phyloP scores from a whole-genome alignment of 2,888 invertebrate species.

The Anthrax anthrax region DNA sequence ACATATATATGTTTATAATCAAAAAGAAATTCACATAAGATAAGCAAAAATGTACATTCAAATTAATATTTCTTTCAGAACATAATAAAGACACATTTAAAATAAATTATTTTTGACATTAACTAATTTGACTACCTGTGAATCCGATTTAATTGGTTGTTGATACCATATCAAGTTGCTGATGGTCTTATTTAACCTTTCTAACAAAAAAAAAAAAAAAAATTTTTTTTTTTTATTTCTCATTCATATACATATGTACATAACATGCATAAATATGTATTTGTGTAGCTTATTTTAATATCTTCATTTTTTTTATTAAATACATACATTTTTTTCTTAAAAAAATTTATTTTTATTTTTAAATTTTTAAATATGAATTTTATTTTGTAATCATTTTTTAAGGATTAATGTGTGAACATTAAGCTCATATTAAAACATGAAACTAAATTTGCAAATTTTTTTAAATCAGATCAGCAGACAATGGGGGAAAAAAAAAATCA shows the following conservation, averaged over 20 bases:
- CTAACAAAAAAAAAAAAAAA: not conserved
- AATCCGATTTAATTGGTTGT: constrained; percentile 3
- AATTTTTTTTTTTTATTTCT: not conserved
- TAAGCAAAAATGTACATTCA: too few species aligned
- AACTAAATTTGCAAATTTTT: not conserved
- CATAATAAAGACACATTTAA: constrained; percentile 9
- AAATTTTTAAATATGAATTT: too few species aligned
- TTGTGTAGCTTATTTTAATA: too few species aligned
- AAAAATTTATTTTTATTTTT: not conserved
- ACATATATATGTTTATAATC: too few species aligned
- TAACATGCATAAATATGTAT: too few species aligned
- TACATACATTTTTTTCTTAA: not conserved
- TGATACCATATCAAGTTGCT: not conserved
- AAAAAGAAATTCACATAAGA: too few species aligned
- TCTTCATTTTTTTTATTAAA: not conserved
- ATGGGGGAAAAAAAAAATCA: too few species aligned
- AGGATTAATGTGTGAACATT: not conserved
- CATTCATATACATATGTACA: too few species aligned
- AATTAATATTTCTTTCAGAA: too few species aligned
- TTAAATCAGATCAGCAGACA: too few species aligned
- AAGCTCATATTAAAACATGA: not conserved
- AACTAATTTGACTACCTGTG: constrained; percentile 12
- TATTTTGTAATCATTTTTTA: not conserved
- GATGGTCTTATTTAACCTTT: not conserved
- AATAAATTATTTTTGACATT: constrained; percentile 9